Evolutionary conservation across 2,888 invertebrate species (phyloP), one percentile per base, ranked within the genome.

Genomic region (Scotopteryx bipunctaria): DNA sequence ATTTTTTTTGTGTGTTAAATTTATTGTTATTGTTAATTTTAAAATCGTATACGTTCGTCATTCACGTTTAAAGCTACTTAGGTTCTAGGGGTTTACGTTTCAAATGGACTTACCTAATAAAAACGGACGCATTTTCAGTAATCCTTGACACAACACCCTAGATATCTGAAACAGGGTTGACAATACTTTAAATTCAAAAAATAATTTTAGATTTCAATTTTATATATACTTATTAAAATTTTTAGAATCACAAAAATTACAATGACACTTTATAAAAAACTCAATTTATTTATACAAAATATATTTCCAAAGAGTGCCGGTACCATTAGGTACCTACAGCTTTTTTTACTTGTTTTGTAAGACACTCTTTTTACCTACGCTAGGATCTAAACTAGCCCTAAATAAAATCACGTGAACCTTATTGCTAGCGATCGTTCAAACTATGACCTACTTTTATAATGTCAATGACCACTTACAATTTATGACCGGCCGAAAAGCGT

Each of bases 401-500:
- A 13, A 3, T 27, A 11, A 47, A 40, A 27, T 17, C 25, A 40
- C 14, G 21, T 47, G 9, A 52, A 33, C 40, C 9, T 32, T 15
- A 31, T 29, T 21, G 23, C 15, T 16, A 14, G 5, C 25, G 9
- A 27, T 11, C 9, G 27, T 3, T 73, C 71, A 75, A 73, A 58
- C 59, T 56, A 48, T 80, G 82, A 78, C 83, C 82, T 71, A 83
- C 76, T 75, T 83, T 67, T 36, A 35, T 50, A 67, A 71, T 66
- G 71, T 74, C 69, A 74, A 73, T 59, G 71, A 68, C 69, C 76
- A 86, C 86, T 67, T 76, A 72, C 63, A 55, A 32, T 42, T 27
- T 64, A 61, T 70, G 47, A 46, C 66, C 70, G 67, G 63, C 65
- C 60, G 11, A 8, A 32, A 54, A 43, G 58, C 61, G 71, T 76